Evolutionary conservation across 2,113 vertebrate species (phyloP).

Genomic region (Stomatorhinus ivindoensis): DNA sequence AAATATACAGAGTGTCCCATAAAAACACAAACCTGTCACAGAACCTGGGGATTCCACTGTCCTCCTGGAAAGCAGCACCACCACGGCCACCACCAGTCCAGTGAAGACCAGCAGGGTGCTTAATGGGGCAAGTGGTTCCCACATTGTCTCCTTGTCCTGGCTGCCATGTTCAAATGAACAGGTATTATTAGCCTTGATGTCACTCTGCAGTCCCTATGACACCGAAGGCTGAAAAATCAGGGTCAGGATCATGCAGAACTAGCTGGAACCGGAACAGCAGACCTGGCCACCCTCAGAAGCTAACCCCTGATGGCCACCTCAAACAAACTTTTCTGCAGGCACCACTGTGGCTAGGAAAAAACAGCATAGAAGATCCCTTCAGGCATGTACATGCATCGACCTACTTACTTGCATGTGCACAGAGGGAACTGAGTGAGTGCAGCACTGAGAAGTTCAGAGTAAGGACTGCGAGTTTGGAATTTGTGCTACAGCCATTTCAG

Average conservation of each 20-base stretch:
- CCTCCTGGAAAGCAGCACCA: slow-evolving; percentile 29
- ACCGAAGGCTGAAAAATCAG: background rate
- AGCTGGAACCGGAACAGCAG: background rate
- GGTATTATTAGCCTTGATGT: slow-evolving; percentile 6
- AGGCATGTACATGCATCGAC: no score
- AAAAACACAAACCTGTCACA: slow-evolving; percentile 18
- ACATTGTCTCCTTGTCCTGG: background rate
- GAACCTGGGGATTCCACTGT: background rate
- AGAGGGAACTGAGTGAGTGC: no score
- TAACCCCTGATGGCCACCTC: no score
- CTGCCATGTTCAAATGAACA: background rate
- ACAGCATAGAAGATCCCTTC: background rate
- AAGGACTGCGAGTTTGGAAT: no score
- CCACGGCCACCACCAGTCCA: slow-evolving; percentile 22
- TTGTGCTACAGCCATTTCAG: no score
- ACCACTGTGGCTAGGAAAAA: no score
- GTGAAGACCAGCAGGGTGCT: slow-evolving; percentile 28
- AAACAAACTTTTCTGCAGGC: no score
- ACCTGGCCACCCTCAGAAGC: no score
- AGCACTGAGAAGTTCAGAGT: no score
- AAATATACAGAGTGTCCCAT: background rate
- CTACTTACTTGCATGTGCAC: no score
- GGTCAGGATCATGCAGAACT: background rate
- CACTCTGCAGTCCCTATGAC: background rate
- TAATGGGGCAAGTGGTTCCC: background rate